Evolutionary conservation across 2,113 vertebrate species (phyloP), one percentile per base, ranked within the genome.

Genomic region (Melanotaenia duboulayi): DNA sequence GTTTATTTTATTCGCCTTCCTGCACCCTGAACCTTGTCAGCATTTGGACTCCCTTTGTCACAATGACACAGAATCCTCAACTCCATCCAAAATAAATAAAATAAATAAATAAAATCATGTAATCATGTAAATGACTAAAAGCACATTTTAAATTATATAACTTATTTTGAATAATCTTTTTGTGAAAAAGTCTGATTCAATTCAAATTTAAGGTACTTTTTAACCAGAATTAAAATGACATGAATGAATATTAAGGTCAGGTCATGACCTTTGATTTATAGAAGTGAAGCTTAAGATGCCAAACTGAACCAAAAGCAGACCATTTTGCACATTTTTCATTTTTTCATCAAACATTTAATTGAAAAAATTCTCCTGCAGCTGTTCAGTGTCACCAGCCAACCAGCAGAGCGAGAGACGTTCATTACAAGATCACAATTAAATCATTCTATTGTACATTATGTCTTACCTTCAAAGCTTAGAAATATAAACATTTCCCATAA

Each of bases 361-460:
- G 22, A 62, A 24, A 69, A 76, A 50, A 65, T 67, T 71, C 22
- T 61, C 65, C 54, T 74, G 74, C 59, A 62, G 22, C 13, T n/a
- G 46, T 55, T 80, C 52, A 72, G 10, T 49, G 70, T 69, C 62
- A 51, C 61, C 20, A 32, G 75, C 59, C 67, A 69, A 17, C 48
- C 13, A 60, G 51, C 70, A 68, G 48, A 79, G 32, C 11, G 0
- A 52, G 51, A 48, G 39, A 4, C 4, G 49, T 37, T 78, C 56
- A 44, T 35, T 25, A 19, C 46, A 46, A 44, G 39, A 32, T 24
- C 39, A 50, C n/a, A n/a, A 56, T 69, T 13, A 23, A 44, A 56
- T 20, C 20, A 49, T 56, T 67, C 73, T 67, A 64, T 40, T 66
- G 32, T 37, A 65, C 19, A 55, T 67, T n/a, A 49, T 46, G 32